Evolutionary conservation across 2,113 vertebrate genomes (phyloP), one percentile per base, ranked within the genome.

Genomic region (Ictalurus furcatus): DNA sequence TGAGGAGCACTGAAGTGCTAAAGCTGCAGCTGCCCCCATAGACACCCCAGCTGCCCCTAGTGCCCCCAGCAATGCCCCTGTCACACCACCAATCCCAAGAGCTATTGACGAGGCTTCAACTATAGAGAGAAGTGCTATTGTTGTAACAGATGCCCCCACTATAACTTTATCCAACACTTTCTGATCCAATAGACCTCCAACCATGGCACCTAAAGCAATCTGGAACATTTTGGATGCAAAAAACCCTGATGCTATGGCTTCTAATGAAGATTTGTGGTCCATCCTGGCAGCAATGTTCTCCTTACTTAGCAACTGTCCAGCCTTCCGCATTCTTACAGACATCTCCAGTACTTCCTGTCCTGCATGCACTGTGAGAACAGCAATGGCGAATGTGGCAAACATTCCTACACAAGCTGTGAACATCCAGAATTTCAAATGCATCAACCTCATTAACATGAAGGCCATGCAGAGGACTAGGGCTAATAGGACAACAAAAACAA

Each of bases 371-470:
- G 95, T 96, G 21, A 96, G 93, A 56, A 96, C 85, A 40, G 94
- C 93, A 0, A 95, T 92, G 63, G 93, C 90, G 5, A 95, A 95
- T 0, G 94, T 93, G 7, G 93, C 92, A 3, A 95, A 89, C 93
- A 95, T 93, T 56, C 90, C 94, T 90, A 95, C 91, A 86, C 94
- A 95, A 21, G 92, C 95, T 0, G 90, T 89, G 65, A 95, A 84
- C 94, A 94, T 95, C 94, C 94, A 96, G 85, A 95, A 95, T 73
- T 94, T 92, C 23, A 95, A 93, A 89, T 93, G 90, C 0, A 84
- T 71, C 0, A 87, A 89, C 7, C 90, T 93, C 13, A 95, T 52
- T 8, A 96, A 89, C 17, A 88, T 44, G 69, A 90, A 94, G 21
- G 86, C 89, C 7, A 94, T 93, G 34, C 91, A 2, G 4, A 84